Percentiles rank a stretch among this genome's conserved stretches.
Evolutionary conservation across 2,888 invertebrate genomes (phyloP).

Genomic region (Pristionchus maxplancki): DNA sequence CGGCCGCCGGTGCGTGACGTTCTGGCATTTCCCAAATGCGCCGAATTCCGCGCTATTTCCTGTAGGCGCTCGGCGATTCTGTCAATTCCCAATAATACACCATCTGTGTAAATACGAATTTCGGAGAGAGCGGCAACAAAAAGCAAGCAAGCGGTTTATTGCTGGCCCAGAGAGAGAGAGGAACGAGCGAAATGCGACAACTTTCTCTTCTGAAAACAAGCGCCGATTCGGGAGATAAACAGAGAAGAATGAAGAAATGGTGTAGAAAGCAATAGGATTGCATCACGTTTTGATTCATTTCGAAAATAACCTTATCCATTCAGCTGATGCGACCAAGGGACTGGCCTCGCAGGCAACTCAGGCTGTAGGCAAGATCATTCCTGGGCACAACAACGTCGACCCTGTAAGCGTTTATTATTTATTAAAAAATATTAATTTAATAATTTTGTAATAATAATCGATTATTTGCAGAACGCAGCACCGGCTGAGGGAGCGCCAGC

Average conservation of each 20-base stretch:
- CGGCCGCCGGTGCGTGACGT: slow-evolving; percentile 26
- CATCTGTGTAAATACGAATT: slow-evolving; percentile 26
- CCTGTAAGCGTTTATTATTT: slow-evolving; percentile 1
- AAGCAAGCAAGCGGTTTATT: slow-evolving; percentile 26
- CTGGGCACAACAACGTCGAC: slow-evolving; percentile 24
- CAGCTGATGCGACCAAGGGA: slow-evolving; percentile 50
- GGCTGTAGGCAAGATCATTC: slow-evolving; percentile 48
- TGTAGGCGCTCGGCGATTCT: neutral
- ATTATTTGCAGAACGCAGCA: neutral
- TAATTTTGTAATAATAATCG: neutral
- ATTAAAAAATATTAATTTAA: neutral
- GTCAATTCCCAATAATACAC: slow-evolving; percentile 24
- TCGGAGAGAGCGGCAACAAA: neutral
- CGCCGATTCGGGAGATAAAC: neutral
- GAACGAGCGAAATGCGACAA: neutral
- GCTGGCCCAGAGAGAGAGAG: neutral
- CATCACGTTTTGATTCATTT: neutral
- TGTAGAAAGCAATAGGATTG: neutral
- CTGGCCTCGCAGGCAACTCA: slow-evolving; percentile 47
- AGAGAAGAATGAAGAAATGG: neutral
- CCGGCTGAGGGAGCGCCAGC: slow-evolving; percentile 2
- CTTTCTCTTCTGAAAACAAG: neutral
- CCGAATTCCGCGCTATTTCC: neutral
- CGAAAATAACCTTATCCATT: neutral
- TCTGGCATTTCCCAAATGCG: neutral